Percentiles rank a stretch among this genome's conserved stretches.
Evolutionary conservation across 1,140 invertebrate species (phyloP).

Genomic region (Bombus fervidus): DNA sequence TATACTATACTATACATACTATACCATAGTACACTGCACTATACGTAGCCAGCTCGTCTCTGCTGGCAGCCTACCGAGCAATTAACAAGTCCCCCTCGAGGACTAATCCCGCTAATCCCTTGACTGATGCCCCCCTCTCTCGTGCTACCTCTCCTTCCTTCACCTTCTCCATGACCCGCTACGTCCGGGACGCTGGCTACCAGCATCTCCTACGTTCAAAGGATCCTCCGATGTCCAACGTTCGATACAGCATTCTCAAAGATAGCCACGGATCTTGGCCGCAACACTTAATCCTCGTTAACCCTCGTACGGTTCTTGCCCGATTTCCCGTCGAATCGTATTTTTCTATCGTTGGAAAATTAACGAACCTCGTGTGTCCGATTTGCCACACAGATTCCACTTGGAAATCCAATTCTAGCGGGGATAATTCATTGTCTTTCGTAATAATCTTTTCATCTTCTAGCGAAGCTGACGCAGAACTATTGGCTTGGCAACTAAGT

Average conservation of each 20-base stretch:
- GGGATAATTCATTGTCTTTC: no score
- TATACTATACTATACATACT: no score
- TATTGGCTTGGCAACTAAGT: no score
- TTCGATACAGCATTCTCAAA: conserved; percentile 19
- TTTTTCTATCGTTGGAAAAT: no score
- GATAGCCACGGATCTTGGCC: background rate
- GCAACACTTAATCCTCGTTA: conserved; percentile 9
- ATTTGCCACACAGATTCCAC: no score
- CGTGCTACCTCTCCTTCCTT: conserved; percentile 27
- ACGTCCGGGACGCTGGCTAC: conserved; percentile 47
- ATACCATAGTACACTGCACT: background rate
- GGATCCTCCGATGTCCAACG: conserved; percentile 31
- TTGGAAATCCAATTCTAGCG: no score
- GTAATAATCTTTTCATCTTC: no score
- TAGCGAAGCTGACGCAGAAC: fast-evolving
- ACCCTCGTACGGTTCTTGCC: no score
- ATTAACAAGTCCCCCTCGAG: conserved; percentile 74
- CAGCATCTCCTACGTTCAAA: conserved; percentile 55
- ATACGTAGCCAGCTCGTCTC: conserved; percentile 24
- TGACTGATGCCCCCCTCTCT: conserved; percentile 69
- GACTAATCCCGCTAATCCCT: conserved; percentile 74
- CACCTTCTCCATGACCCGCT: conserved; percentile 57
- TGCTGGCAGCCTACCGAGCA: conserved; percentile 66
- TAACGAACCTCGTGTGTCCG: no score
- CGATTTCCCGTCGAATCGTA: no score